Conservation (phyloP, 2,797 vertebrate species). For the Siniperca undulata region DNA sequence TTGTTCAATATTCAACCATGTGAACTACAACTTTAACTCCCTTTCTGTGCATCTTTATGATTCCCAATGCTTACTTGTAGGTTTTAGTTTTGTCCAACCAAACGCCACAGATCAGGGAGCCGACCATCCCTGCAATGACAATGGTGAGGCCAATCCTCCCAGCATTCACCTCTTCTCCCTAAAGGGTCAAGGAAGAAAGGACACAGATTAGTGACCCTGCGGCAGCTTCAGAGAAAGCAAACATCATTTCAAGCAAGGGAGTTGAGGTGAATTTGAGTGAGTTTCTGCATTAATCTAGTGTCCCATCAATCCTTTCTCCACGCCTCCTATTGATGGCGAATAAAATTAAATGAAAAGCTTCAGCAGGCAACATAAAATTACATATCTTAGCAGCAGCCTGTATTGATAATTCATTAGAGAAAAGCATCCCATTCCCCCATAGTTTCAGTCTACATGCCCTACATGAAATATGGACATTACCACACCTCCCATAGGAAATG, state of each 20-base stretch:
- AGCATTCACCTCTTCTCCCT: constrained; percentile 96
- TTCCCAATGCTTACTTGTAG: constrained; percentile 91
- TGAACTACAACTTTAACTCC: not conserved
- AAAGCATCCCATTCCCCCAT: not conserved
- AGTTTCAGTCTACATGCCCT: not conserved
- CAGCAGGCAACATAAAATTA: not conserved
- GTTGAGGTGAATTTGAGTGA: not conserved
- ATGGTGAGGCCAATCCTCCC: constrained; percentile 97
- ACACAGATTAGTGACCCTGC: not conserved
- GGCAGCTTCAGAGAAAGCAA: not conserved
- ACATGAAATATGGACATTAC: not conserved
- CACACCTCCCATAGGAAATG: not conserved
- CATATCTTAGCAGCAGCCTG: not conserved
- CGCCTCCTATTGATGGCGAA: not conserved
- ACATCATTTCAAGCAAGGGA: not conserved
- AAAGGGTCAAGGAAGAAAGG: constrained; percentile 29
- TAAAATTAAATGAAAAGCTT: not conserved
- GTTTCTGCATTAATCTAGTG: not conserved
- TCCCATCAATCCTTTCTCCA: not conserved
- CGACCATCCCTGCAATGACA: constrained; percentile 92
- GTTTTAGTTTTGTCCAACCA: constrained; percentile 97
- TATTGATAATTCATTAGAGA: not conserved
- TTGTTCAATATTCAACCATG: not conserved
- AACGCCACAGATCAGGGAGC: constrained; percentile 93
- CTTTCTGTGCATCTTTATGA: not conserved